Evolutionary conservation across 1,140 invertebrate genomes (phyloP).

Genomic region (Caenorhabditis tropicalis): DNA sequence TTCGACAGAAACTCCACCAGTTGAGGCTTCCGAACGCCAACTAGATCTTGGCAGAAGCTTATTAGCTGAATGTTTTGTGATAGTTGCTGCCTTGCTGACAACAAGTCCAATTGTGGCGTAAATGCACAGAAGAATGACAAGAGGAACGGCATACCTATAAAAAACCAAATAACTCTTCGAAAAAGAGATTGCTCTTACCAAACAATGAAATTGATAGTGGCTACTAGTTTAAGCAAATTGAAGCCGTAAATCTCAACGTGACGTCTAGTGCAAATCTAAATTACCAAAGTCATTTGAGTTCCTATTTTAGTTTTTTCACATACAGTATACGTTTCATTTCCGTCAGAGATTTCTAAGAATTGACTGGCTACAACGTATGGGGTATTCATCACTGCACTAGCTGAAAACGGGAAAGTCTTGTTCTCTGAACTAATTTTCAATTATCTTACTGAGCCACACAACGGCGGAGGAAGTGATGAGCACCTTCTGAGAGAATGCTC

Average conservation of each 20-base stretch:
- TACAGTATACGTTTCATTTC: conserved; percentile 57
- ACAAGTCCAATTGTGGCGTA: conserved; percentile 65
- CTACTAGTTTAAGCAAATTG: conserved; percentile 65
- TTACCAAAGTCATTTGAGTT: not conserved
- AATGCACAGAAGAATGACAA: conserved; percentile 62
- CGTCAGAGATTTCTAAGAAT: conserved; percentile 61
- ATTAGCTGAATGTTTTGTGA: conserved; percentile 42
- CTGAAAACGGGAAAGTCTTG: not conserved
- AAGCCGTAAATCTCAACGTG: conserved; percentile 56
- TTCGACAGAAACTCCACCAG: conserved; percentile 49
- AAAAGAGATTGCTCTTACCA: not conserved
- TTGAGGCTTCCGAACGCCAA: conserved; percentile 43
- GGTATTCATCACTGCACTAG: conserved; percentile 60
- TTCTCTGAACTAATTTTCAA: not conserved
- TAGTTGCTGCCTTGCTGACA: conserved; percentile 47
- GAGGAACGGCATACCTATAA: conserved; percentile 62
- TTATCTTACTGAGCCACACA: conserved; percentile 60
- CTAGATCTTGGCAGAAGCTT: conserved; percentile 42
- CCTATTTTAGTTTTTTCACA: not conserved
- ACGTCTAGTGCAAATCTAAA: conserved; percentile 64
- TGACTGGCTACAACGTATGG: conserved; percentile 67
- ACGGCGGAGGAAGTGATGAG: conserved; percentile 58
- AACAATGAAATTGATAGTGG: conserved; percentile 63
- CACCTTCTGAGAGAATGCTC: conserved; percentile 59
- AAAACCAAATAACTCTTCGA: not conserved